A percentile compares a stretch with the other conserved stretches of the same genome.
Conservation (phyloP, 2,113 vertebrate species). For the Scartelaos histophorus region DNA sequence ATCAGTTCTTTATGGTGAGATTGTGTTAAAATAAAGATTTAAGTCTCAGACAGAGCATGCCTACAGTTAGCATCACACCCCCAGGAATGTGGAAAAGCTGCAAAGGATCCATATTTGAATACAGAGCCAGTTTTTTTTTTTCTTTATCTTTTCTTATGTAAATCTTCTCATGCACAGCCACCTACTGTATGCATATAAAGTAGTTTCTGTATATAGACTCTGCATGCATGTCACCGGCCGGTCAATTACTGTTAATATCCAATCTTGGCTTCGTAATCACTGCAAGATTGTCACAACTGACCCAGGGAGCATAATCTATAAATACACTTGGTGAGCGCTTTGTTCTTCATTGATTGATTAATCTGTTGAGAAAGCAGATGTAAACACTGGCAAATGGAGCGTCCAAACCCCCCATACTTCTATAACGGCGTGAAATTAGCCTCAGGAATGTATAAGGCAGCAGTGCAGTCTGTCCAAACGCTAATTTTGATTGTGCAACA, state of each 20-base stretch:
- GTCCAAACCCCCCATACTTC: constrained; percentile 1
- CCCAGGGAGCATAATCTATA: neutral
- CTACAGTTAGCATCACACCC: too few species aligned
- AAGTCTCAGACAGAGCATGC: too few species aligned
- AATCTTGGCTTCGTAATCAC: neutral
- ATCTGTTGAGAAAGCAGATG: constrained; percentile 19
- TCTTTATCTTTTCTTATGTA: neutral
- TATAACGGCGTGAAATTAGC: constrained; percentile 7
- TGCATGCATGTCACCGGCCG: neutral
- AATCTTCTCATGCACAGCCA: neutral
- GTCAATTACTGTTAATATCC: neutral
- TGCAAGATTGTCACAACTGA: constrained; percentile 1
- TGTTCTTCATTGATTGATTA: constrained; percentile 10
- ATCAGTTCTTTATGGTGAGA: too few species aligned
- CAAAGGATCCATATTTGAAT: too few species aligned
- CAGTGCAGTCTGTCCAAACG: neutral
- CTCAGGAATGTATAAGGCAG: neutral
- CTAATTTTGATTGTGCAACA: constrained; percentile 18
- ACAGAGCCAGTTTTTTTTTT: too few species aligned
- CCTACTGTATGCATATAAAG: neutral
- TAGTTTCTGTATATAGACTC: neutral
- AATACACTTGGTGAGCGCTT: neutral
- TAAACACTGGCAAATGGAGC: constrained; percentile 21
- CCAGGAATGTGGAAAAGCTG: too few species aligned
- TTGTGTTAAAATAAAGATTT: too few species aligned